Conservation (phyloP, 1,140 invertebrate species). For the Cherax destructor region DNA sequence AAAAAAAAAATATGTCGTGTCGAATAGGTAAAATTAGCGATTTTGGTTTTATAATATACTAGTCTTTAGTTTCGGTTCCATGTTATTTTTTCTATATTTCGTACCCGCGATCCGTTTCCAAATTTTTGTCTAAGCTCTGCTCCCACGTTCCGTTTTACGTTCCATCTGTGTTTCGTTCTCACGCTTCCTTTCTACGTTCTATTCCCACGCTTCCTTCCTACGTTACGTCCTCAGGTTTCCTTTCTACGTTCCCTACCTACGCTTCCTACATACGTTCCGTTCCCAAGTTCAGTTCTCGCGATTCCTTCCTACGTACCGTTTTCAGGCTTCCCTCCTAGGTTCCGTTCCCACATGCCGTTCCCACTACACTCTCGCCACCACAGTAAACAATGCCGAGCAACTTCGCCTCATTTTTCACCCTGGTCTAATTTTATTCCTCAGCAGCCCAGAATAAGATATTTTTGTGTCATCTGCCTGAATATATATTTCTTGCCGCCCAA, state of each 20-base stretch:
- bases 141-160: no score
- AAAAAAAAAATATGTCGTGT: no score
- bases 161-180: neutral
- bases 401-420: conserved; percentile 21
- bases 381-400: conserved; percentile 15
- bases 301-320: neutral
- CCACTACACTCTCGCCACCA: neutral
- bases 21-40: no score
- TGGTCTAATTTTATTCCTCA: conserved; percentile 22
- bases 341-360: neutral
- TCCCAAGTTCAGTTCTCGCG: neutral
- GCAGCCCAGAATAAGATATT: conserved; percentile 14
- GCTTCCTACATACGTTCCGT: neutral
- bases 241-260: neutral
- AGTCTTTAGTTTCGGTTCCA: no score
- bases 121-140: no score
- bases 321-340: neutral
- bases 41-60: no score
- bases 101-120: no score
- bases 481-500: no score
- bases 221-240: neutral
- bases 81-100: no score
- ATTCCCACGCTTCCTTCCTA: neutral
- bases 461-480: conserved; percentile 1
- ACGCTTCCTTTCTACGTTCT: neutral